Conservation (phyloP, 2,113 vertebrate species). For the Paracyprichromis sp. region DNA sequence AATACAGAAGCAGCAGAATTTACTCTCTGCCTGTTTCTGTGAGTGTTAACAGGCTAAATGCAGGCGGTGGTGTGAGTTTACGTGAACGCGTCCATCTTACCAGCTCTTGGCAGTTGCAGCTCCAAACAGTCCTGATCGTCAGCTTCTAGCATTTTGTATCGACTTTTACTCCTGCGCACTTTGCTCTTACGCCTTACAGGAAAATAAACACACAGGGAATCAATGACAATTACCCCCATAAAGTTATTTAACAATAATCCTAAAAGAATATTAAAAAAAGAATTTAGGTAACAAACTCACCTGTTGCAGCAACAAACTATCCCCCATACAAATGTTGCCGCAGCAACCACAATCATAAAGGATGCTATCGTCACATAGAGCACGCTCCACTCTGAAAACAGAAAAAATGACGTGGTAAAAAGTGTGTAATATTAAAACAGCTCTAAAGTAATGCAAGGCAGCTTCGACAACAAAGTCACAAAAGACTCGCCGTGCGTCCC, state of each 20-base stretch:
- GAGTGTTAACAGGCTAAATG: not conserved
- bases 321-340: slow-evolving; percentile 85
- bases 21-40: not conserved
- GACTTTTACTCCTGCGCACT: slow-evolving; percentile 85
- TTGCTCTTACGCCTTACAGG: slow-evolving; percentile 81
- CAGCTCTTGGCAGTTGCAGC: slow-evolving; percentile 81
- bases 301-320: slow-evolving; percentile 89
- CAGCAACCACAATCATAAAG: slow-evolving; percentile 87
- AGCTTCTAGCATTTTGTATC: slow-evolving; percentile 91
- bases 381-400: slow-evolving; percentile 91
- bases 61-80: not conserved
- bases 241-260: not conserved
- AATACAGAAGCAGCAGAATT: not conserved
- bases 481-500: not conserved
- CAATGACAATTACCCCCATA: rapidly evolving
- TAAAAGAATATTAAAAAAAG: not conserved
- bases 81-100: slow-evolving; percentile 56
- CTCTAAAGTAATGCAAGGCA: not conserved
- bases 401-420: not conserved
- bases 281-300: slow-evolving; percentile 55
- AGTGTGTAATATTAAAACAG: not conserved
- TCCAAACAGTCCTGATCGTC: slow-evolving; percentile 89
- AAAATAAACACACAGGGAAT: not conserved
- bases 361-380: slow-evolving; percentile 93
- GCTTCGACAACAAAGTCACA: rapidly evolving